A percentile compares a stretch with the other conserved stretches of the same genome.
Evolutionary conservation across 2,113 vertebrate genomes (phyloP).

Genomic region (Hydrolagus affinis): DNA sequence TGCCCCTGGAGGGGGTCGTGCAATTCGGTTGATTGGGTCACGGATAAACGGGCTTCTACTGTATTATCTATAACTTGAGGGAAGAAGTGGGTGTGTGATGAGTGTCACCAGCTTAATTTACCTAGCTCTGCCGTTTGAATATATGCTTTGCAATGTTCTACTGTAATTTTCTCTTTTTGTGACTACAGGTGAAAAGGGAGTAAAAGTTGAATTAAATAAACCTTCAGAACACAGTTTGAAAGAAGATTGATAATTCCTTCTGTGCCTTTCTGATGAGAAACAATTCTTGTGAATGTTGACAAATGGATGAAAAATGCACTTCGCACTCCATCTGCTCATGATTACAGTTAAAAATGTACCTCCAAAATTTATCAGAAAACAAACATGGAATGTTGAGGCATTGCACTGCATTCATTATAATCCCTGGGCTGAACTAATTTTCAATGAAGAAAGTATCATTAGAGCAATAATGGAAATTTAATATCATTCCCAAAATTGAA

Average conservation of each 20-base stretch:
- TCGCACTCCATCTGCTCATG: conserved; percentile 41
- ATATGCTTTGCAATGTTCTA: not conserved
- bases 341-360: conserved; percentile 36
- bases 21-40: too few relatives aligned
- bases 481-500: not conserved
- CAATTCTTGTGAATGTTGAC: conserved; percentile 52
- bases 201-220: conserved; percentile 86
- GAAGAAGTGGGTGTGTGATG: not conserved
- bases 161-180: conserved; percentile 25
- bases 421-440: conserved; percentile 45
- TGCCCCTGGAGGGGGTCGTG: too few relatives aligned
- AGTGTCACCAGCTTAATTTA: not conserved
- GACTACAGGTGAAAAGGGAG: conserved; percentile 79
- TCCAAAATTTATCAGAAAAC: conserved; percentile 50
- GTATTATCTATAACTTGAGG: not conserved
- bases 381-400: conserved; percentile 52
- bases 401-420: conserved; percentile 51
- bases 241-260: conserved; percentile 45
- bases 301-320: conserved; percentile 50
- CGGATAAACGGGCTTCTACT: too few relatives aligned
- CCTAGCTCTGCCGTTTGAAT: not conserved
- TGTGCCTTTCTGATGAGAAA: conserved; percentile 44
- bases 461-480: conserved; percentile 40
- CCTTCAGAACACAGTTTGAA: conserved; percentile 73
- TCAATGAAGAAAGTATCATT: conserved; percentile 45